phyloP scores from a whole-genome alignment of 2,113 vertebrate genomes.

The Dendropsophus ebraccatus region DNA sequence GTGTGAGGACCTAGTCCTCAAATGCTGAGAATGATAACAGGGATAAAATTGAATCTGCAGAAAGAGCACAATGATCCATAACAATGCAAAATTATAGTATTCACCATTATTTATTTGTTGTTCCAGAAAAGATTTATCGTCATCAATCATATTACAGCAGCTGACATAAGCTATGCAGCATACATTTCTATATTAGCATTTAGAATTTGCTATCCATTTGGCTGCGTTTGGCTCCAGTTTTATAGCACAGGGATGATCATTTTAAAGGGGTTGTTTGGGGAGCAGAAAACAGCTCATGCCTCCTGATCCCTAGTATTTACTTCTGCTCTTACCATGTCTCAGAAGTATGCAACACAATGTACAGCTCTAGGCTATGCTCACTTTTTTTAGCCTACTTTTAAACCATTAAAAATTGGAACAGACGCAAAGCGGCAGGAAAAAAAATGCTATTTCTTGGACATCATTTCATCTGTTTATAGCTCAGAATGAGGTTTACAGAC shows the following conservation, averaged over 20 bases:
- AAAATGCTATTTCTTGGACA: no score
- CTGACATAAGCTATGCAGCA: background rate
- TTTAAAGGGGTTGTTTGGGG: background rate
- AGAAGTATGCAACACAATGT: no score
- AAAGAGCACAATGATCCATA: constrained; percentile 39
- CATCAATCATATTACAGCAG: background rate
- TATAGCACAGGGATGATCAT: background rate
- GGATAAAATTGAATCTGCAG: constrained; percentile 43
- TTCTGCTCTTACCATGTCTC: no score
- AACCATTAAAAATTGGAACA: no score
- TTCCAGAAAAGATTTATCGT: background rate
- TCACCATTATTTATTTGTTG: background rate
- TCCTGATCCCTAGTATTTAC: no score
- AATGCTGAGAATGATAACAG: constrained; percentile 21
- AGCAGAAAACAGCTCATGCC: no score
- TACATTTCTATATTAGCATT: background rate
- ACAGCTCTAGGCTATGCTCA: no score
- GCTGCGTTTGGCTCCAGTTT: background rate
- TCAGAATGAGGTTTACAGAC: no score
- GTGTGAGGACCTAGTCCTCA: background rate
- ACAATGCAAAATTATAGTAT: constrained; percentile 20
- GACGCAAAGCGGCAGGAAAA: no score
- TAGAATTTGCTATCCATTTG: background rate
- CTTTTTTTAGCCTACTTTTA: no score
- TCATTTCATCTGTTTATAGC: no score